A percentile compares a stretch with the other conserved stretches of the same genome.
phyloP scores from a whole-genome alignment of 2,888 invertebrate species.

The Cosmia trapezina region DNA sequence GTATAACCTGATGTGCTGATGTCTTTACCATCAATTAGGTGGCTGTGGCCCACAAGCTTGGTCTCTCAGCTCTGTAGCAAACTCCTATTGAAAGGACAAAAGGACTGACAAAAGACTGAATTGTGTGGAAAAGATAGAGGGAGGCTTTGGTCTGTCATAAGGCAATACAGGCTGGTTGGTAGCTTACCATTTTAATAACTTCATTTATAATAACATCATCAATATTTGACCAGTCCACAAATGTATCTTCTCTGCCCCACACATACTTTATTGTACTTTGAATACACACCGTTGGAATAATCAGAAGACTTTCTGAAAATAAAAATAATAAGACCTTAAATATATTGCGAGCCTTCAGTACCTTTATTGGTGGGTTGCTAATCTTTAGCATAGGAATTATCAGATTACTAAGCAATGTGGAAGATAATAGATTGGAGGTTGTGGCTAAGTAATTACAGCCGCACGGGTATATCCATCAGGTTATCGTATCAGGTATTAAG shows the following conservation, averaged over 20 bases:
- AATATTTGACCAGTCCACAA: conserved; percentile 84
- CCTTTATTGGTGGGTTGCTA: neutral
- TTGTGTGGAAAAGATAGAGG: too few relatives aligned
- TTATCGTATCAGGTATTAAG: too few relatives aligned
- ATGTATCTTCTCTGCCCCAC: conserved; percentile 81
- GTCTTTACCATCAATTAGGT: neutral
- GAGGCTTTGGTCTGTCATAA: too few relatives aligned
- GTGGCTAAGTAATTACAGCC: too few relatives aligned
- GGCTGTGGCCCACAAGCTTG: neutral
- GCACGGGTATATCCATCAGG: too few relatives aligned
- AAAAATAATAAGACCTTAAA: conserved; percentile 30
- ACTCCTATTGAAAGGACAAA: too few relatives aligned
- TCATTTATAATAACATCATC: conserved; percentile 88
- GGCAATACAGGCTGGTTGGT: too few relatives aligned
- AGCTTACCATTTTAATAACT: conserved; percentile 84
- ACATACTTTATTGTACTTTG: conserved; percentile 86
- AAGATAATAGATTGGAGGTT: too few relatives aligned
- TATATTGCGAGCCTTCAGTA: neutral
- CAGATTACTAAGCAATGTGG: neutral
- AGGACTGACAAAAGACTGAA: too few relatives aligned
- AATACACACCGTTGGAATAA: conserved; percentile 86
- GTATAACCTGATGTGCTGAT: too few relatives aligned
- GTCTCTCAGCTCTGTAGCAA: neutral
- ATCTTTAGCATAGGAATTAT: neutral
- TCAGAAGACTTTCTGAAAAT: conserved; percentile 82